Evolutionary conservation across 2,797 vertebrate species (phyloP), one percentile per base, ranked within the genome.

Genomic region (Gephyroberyx darwinii): DNA sequence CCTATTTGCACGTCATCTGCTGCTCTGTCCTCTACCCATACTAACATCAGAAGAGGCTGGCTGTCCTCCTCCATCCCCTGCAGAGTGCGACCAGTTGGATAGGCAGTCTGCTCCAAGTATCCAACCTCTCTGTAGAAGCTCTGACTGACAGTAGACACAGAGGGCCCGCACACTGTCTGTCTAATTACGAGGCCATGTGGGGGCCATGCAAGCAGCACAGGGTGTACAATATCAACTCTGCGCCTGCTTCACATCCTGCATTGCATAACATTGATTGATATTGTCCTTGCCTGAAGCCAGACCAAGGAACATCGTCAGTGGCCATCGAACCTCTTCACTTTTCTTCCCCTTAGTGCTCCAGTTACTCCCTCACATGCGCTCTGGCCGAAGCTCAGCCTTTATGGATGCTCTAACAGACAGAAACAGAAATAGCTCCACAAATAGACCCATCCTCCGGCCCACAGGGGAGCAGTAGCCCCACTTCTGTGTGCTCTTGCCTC

Each of bases 401-500:
- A 87, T 84, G 75, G 87, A 89, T 81, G 85, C 68, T 84, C 77
- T 84, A 85, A 85, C 81, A 89, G 86, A 90, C 75, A 58, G 84
- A 86, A 85, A 87, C 83, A 87, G 87, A 90, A 86, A 89, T 80
- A 89, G 89, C 70, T 91, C 90, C 87, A 87, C 89, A 93, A 93
- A 93, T 93, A 93, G 91, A 91, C 81, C 86, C 78, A 30, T 91
- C 80, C 83, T 72, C 74, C 54, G 71, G 80, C 74, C 86, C 90
- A 86, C 91, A 79, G 74, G 91, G 91, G 91, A 94, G 75, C 84
- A 69, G 81, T 74, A 92, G 93, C 90, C 90, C 92, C 91, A 93
- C 86, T 94, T 93, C 83, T 91, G 83, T 74, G 83, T 75, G 83
- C 85, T 87, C 85, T 84, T 82, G 84, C 90, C 88, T 92, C 86